These are phyloP conservation scores for Chromis chromis DNA, from an alignment of 2,797 vertebrate species.

Conservation along the genomic window DNA sequence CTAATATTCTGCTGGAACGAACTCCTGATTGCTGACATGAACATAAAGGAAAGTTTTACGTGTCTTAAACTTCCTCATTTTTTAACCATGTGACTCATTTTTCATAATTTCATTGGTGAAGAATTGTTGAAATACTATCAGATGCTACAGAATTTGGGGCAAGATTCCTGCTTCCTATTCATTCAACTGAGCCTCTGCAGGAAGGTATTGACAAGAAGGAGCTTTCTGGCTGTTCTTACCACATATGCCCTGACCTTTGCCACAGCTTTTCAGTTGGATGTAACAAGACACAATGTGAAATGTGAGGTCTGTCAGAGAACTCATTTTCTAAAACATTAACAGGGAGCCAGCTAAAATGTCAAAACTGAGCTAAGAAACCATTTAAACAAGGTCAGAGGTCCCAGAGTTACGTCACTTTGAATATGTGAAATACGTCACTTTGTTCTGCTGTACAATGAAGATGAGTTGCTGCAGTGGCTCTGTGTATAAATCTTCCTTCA, in stretches of 20 bases:
- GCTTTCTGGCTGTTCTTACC: constrained; percentile 43
- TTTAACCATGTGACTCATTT: not conserved
- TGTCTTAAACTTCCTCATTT: not conserved
- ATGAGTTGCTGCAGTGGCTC: not conserved
- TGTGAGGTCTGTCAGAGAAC: constrained; percentile 56
- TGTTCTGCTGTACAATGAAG: constrained; percentile 5
- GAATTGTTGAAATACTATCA: constrained; percentile 23
- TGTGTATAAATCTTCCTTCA: not conserved
- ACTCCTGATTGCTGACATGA: not conserved
- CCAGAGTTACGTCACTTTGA: constrained; percentile 33
- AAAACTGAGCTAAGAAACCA: constrained; percentile 39
- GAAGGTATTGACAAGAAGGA: constrained; percentile 22
- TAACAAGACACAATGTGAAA: constrained; percentile 70
- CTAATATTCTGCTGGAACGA: not conserved
- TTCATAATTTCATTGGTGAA: not conserved
- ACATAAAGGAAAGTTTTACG: not conserved
- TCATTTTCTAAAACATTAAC: constrained; percentile 51
- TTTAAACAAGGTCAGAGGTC: constrained; percentile 52
- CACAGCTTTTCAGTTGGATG: constrained; percentile 44
- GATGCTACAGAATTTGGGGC: constrained; percentile 9
- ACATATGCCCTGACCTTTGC: constrained; percentile 62
- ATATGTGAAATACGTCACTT: constrained; percentile 13
- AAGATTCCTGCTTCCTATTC: not conserved
- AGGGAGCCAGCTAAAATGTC: constrained; percentile 60
- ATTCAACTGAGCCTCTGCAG: constrained; percentile 20